Evolutionary conservation across 2,797 vertebrate species (phyloP), one percentile per base, ranked within the genome.

Genomic region (Scolopax bukidnonensis): DNA sequence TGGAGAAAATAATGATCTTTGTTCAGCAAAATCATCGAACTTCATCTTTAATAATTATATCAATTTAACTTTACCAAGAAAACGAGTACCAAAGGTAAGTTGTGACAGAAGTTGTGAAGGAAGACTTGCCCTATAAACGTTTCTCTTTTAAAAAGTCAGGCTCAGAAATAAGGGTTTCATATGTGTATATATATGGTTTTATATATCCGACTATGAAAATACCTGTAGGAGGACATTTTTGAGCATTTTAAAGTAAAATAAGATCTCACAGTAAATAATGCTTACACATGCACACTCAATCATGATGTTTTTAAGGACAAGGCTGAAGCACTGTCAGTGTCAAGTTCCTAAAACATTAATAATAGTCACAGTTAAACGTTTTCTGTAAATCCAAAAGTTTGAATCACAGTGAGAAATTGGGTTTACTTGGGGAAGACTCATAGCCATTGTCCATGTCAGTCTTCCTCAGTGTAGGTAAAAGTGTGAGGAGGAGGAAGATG

Each of bases 71-170:
- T 98, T 98, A 94, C 98, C 98, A 61, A 99, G 99, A 91, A 99
- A 99, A 96, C 98, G 99, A 92, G 98, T 99, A 81, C 99, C 99
- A 53, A 99, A 99, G 98, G 99, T 99, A 98, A 97, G 95, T 45
- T 89, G 56, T 63, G 36, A 85, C 80, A 61, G 95, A 78, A 54
- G 25, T 43, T 43, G 41, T 43, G 16, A 43, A 43, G 41, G 41
- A 43, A 43, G 16, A 25, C 4, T 14, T 78, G 11, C 60, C 30
- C 10, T 81, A 3, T 60, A 33, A 36, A 38, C 41, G 2, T 56
- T 73, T 38, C 9, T 50, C 8, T 51, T 57, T 76, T 48, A 16
- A 59, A 71, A 68, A 65, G 9, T 77, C 17, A 51, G 19, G 5
- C 56, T 81, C 41, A 82, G 51, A 86, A 85, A 30, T 38, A 87